Evolutionary conservation across 2,113 vertebrate species (phyloP), one percentile per base, ranked within the genome.

Genomic region (Cranoglanis bouderius): DNA sequence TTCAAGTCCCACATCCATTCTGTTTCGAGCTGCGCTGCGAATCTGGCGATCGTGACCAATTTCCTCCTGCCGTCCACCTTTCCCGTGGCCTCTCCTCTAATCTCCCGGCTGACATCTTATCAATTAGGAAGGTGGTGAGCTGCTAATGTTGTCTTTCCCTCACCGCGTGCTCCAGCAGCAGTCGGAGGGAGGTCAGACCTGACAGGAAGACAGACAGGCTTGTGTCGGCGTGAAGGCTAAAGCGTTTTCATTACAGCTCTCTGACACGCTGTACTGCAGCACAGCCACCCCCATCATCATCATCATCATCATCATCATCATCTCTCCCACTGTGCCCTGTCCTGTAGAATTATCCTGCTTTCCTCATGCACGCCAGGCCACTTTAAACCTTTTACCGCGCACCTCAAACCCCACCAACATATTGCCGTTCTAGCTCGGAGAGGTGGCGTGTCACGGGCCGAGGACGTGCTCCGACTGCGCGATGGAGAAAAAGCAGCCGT

Each of bases 401-500:
- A 18, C 19, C 6, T 51, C n/a, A 18, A 24, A 67, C 43, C 83
- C 8, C 43, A 70, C 32, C 10, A 38, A 70, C 65, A 32, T 49
- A 24, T 49, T 55, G 16, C 24, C 26, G 38, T 51, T 51, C 18
- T 32, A 29, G 1, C 29, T 9, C 1, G 24, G 32, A 35, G 21
- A 57, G 49, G 35, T 57, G n/a, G 32, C 8, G 49, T 40, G 81
- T 88, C 87, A 67, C 65, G 21, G 80, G 67, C 55, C 65, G 74
- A 85, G 43, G 83, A 89, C 90, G 88, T 91, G 88, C 88, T 78
- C 35, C 16, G 86, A 83, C 85, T 89, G 77, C 86, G 70, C 80
- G 88, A 57, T 70, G 35, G 82, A 80, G 67, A 26, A 67, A 87
- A 61, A 74, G 88, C 81, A 46, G 88, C 26, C 26, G 84, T 61